phyloP scores from a whole-genome alignment of 35 echinoderm and acorn worm species.

The Acanthaster planci region DNA sequence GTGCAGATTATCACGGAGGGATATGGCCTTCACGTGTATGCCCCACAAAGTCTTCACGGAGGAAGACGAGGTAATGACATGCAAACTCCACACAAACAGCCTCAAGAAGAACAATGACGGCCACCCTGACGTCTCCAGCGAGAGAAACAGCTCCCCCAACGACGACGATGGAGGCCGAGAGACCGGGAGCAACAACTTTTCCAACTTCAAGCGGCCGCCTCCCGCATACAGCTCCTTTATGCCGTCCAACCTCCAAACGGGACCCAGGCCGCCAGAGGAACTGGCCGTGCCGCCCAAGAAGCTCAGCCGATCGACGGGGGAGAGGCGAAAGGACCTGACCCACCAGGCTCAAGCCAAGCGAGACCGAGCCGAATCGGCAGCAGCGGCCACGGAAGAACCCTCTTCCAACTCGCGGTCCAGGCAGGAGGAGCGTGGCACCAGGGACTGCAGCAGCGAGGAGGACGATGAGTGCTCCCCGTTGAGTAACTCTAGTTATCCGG shows the following conservation, averaged over 20 bases:
- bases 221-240: not conserved
- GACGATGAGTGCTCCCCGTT: constrained; percentile 31
- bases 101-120: constrained; percentile 17
- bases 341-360: not conserved
- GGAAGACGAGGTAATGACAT: constrained; percentile 77
- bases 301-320: constrained; percentile 54
- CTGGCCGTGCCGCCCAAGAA: constrained; percentile 48
- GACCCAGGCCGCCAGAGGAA: not conserved
- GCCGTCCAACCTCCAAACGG: not conserved
- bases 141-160: not conserved
- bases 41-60: constrained; percentile 89
- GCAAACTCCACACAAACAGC: constrained; percentile 31
- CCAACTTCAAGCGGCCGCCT: not conserved
- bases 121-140: not conserved
- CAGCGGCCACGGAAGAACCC: not conserved
- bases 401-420: not conserved
- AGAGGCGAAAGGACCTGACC: constrained; percentile 16
- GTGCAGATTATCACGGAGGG: constrained; percentile 71
- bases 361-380: constrained; percentile 17
- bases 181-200: not conserved
- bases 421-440: constrained; percentile 7
- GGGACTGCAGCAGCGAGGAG: constrained; percentile 17
- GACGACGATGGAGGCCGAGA: not conserved
- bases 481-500: constrained; percentile 5
- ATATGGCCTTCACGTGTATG: constrained; percentile 93